These are phyloP conservation scores for Urocyon cinereoargenteus DNA, from an alignment of 2,797 vertebrate species.

Conservation along the genomic window DNA sequence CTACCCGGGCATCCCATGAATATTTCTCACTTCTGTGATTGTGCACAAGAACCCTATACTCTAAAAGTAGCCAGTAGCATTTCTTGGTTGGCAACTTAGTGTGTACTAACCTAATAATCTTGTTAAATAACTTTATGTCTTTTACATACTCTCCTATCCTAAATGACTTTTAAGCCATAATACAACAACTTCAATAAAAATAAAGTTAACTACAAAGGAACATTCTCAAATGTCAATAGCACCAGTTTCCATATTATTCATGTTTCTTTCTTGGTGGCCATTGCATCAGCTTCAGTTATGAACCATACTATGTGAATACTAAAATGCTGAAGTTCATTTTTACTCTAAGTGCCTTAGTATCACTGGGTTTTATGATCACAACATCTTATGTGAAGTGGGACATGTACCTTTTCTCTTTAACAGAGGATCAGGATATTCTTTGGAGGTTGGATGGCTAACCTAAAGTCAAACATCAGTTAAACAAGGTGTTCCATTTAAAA, in stretches of 20 bases:
- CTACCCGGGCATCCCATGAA: background rate
- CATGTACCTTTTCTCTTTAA: constrained; percentile 51
- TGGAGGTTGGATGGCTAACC: constrained; percentile 53
- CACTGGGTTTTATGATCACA: constrained; percentile 53
- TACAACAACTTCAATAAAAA: constrained; percentile 35
- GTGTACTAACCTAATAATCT: background rate
- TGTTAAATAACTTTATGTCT: background rate
- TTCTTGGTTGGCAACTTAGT: background rate
- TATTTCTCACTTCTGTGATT: background rate
- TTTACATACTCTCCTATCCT: background rate
- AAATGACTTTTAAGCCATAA: background rate
- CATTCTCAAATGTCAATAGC: background rate
- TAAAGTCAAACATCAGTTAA: constrained; percentile 55
- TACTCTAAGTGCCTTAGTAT: constrained; percentile 1
- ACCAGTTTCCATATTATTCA: background rate
- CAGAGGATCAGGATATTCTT: constrained; percentile 55
- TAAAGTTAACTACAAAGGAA: background rate
- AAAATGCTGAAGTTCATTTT: constrained; percentile 24
- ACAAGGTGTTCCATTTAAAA: constrained; percentile 59
- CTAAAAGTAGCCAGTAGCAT: background rate
- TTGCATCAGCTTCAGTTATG: background rate
- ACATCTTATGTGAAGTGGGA: background rate
- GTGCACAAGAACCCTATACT: background rate
- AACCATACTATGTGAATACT: constrained; percentile 32
- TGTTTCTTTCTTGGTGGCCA: constrained; percentile 45